phyloP scores from a whole-genome alignment of 2,888 invertebrate species.

The Trichopoda pennipes region DNA sequence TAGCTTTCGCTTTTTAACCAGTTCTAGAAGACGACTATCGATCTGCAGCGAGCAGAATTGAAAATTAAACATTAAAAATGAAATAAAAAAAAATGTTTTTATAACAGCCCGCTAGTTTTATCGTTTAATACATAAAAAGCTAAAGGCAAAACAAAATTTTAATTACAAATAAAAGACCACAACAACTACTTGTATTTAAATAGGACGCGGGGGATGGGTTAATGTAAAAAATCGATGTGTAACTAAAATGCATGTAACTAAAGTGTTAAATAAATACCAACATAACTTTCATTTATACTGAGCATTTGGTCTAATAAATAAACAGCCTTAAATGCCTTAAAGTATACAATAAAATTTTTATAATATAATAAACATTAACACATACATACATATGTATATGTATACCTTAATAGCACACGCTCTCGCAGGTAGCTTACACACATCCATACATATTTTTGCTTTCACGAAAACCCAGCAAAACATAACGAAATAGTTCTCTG shows the following conservation, averaged over 20 bases:
- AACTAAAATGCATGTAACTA: neutral
- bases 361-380: slow-evolving; percentile 11
- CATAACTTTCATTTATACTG: neutral
- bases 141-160: too few species aligned
- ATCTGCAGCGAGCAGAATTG: too few species aligned
- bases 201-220: too few species aligned
- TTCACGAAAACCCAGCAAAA: neutral
- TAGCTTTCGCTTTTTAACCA: too few species aligned
- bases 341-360: slow-evolving; percentile 1
- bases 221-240: too few species aligned
- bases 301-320: neutral
- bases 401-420: neutral
- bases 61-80: too few species aligned
- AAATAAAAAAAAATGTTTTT: too few species aligned
- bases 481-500: neutral
- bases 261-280: neutral
- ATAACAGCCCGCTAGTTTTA: too few species aligned
- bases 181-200: too few species aligned
- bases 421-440: neutral
- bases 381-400: neutral
- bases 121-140: too few species aligned
- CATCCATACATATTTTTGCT: neutral
- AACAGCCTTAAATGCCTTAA: slow-evolving; percentile 4
- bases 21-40: too few species aligned
- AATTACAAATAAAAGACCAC: too few species aligned